Percentiles rank a stretch among this genome's conserved stretches.
phyloP scores from a whole-genome alignment of 2,888 invertebrate species.

The Autographa gamma region DNA sequence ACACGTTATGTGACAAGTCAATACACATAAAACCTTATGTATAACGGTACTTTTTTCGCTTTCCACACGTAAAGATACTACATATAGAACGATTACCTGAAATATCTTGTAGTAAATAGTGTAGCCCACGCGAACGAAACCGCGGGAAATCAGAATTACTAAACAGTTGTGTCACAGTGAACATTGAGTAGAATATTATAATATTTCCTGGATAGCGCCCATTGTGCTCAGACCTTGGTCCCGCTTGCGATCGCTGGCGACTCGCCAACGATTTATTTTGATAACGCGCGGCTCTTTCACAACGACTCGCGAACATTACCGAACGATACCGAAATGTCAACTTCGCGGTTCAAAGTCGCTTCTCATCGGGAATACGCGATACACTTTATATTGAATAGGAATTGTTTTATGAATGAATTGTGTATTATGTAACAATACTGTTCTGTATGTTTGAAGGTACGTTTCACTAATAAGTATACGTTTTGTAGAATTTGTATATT shows the following conservation, averaged over 20 bases:
- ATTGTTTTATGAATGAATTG: constrained; percentile 5
- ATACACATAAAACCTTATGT: no score
- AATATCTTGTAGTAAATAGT: constrained; percentile 3
- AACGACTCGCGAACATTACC: constrained; percentile 46
- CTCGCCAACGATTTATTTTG: constrained; percentile 68
- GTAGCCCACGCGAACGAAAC: neutral
- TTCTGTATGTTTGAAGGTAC: neutral
- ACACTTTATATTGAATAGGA: neutral
- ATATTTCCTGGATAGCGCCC: constrained; percentile 44
- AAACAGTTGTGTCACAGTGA: constrained; percentile 24
- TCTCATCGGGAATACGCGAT: constrained; percentile 4
- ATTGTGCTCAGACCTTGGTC: constrained; percentile 62
- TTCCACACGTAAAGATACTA: neutral
- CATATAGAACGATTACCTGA: neutral
- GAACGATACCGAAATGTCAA: constrained; percentile 50
- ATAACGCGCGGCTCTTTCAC: constrained; percentile 65
- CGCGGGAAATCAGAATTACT: constrained; percentile 15
- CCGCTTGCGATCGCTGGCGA: constrained; percentile 63
- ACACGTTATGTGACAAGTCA: no score
- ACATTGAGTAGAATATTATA: constrained; percentile 30
- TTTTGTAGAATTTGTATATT: neutral
- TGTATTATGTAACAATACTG: neutral
- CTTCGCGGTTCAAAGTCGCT: constrained; percentile 44
- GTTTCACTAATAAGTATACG: neutral
- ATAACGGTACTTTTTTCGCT: neutral